Evolutionary conservation across 2,888 invertebrate species (phyloP), one percentile per base, ranked within the genome.

Genomic region (Eupithecia dodoneata): DNA sequence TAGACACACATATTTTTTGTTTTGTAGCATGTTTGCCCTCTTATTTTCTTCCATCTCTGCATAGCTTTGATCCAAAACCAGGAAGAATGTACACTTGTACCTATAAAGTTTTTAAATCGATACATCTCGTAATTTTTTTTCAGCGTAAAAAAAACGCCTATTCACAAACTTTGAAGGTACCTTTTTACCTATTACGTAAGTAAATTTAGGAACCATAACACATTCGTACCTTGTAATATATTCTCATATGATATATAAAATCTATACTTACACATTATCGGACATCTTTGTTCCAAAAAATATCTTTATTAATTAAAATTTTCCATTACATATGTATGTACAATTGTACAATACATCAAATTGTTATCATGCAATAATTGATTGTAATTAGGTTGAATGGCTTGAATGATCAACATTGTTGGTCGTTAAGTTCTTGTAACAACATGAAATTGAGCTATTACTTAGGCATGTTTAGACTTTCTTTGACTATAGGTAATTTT

Each of bases 361-460:
- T 66, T 42, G 42, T 66, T 65, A 73, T 76, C 74, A 74, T 77
- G 77, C 67, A 74, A 45, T 49, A 73, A 75, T 77, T 70, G 10
- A 77, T 65, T 77, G 70, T 63, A 75, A 73, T 73, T 69, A 44
- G 63, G 45, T 73, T 66, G 42, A 41, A 69, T 69, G n/a, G 42
- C 15, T 69, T 45, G 45, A 67, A 75, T 75, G 44, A 71, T 67
- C 42, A 76, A 13, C 52, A 59, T 66, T 71, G 59, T 70, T 65
- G 65, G 49, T 66, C 49, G n/a, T 69, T 74, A 69, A 42, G 55
- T 65, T 74, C 42, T 72, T 71, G 10, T 75, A 72, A 75, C 55
- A 9, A 72, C 42, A 5, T 74, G 67, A 77, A 77, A 77, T 75
- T 77, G 72, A 75, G 75, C 74, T 63, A 74, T 77, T 72, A 72